Conservation (phyloP, 2,797 vertebrate species). For the Chelon labrosus region DNA sequence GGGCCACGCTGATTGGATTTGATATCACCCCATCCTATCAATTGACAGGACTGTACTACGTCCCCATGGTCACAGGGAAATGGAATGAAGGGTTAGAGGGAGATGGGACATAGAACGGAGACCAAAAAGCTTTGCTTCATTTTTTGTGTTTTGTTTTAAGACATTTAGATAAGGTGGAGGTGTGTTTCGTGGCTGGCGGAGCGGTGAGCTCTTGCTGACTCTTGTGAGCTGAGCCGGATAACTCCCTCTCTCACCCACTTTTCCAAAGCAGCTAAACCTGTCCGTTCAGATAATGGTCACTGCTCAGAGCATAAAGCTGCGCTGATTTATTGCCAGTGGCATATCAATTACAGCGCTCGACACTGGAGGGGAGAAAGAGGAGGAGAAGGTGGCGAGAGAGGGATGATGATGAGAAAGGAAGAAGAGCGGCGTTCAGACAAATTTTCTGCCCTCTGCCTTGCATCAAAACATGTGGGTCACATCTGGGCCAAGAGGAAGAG, state of each 20-base stretch:
- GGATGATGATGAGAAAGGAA: conserved; percentile 53
- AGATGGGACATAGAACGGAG: conserved; percentile 10
- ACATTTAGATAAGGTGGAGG: not conserved
- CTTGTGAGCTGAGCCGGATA: conserved; percentile 56
- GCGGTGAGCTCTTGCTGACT: conserved; percentile 32
- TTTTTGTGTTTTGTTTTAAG: conserved; percentile 32
- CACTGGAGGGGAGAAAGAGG: conserved; percentile 62
- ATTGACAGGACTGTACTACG: conserved; percentile 43
- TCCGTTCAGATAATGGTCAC: conserved; percentile 82
- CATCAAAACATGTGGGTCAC: conserved; percentile 63
- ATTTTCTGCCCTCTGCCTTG: conserved; percentile 48
- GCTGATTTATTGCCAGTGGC: conserved; percentile 88
- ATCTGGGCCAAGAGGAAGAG: conserved; percentile 29
- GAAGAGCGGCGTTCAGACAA: conserved; percentile 32
- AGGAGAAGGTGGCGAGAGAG: conserved; percentile 53
- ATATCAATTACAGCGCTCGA: conserved; percentile 87
- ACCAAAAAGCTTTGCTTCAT: conserved; percentile 10
- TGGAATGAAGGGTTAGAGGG: conserved; percentile 27
- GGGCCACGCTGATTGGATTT: conserved; percentile 72
- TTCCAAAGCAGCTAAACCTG: conserved; percentile 82
- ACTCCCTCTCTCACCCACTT: conserved; percentile 51
- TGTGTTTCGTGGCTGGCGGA: conserved; percentile 18
- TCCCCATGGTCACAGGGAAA: conserved; percentile 42
- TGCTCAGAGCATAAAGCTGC: conserved; percentile 66
- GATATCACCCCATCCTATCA: conserved; percentile 64